Percentiles rank a stretch among this genome's conserved stretches.
phyloP scores from a whole-genome alignment of 2,888 invertebrate species.

The Keiferia lycopersicella region DNA sequence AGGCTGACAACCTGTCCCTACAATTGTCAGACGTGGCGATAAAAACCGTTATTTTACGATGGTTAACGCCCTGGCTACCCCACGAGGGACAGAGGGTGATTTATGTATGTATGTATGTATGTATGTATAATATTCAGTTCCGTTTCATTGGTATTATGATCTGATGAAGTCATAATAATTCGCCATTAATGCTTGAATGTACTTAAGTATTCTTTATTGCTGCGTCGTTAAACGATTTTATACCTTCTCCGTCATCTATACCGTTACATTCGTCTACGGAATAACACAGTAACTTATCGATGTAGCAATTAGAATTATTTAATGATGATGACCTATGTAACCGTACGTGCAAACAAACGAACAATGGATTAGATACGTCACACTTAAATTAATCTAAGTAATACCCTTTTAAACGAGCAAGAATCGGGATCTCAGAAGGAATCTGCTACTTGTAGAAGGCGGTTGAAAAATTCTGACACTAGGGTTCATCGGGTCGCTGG shows the following conservation, averaged over 20 bases:
- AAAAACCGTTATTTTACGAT: too few relatives aligned
- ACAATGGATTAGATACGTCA: not conserved
- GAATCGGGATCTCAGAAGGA: too few relatives aligned
- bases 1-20: too few relatives aligned
- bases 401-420: too few relatives aligned
- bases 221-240: slow-evolving; percentile 4
- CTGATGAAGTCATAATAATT: not conserved
- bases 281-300: not conserved
- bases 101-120: too few relatives aligned
- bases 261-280: not conserved
- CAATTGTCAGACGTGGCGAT: too few relatives aligned
- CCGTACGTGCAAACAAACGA: not conserved
- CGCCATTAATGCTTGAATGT: not conserved
- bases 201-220: slow-evolving; percentile 10
- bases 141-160: not conserved
- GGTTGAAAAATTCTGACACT: too few relatives aligned
- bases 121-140: not conserved
- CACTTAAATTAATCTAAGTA: not conserved
- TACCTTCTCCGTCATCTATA: not conserved
- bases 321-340: not conserved
- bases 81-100: too few relatives aligned
- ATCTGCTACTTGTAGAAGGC: too few relatives aligned
- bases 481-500: too few relatives aligned
- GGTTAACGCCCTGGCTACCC: too few relatives aligned
- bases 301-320: not conserved